These are phyloP conservation scores for Alouatta palliata DNA, from an alignment of 2,113 vertebrate genomes.

Conservation along the genomic window DNA sequence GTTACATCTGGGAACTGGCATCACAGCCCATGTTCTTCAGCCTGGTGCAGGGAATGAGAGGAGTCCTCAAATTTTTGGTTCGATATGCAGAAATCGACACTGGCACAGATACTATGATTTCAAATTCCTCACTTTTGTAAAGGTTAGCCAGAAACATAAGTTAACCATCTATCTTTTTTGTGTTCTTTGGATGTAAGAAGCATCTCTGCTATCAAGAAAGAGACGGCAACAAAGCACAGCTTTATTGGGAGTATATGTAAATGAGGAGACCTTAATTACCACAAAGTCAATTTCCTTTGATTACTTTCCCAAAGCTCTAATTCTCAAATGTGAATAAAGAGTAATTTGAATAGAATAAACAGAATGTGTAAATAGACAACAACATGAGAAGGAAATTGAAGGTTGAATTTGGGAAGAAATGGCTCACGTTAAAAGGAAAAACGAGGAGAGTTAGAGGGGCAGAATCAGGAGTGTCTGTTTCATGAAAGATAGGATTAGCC, in stretches of 20 bases:
- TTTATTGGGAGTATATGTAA: background rate
- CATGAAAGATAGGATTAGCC: background rate
- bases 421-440: background rate
- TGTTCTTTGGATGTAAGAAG: background rate
- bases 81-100: slow-evolving; percentile 7
- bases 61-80: slow-evolving; percentile 59
- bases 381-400: slow-evolving; percentile 10
- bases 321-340: slow-evolving; percentile 53
- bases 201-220: background rate
- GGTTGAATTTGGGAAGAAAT: background rate
- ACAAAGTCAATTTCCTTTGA: slow-evolving; percentile 26
- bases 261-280: slow-evolving; percentile 11
- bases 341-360: slow-evolving; percentile 49
- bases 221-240: background rate
- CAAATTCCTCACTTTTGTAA: slow-evolving; percentile 63
- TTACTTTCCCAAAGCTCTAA: slow-evolving; percentile 29
- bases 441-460: background rate
- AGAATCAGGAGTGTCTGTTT: background rate
- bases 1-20: slow-evolving; percentile 58
- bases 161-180: slow-evolving; percentile 42
- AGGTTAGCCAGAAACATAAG: slow-evolving; percentile 66
- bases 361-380: background rate
- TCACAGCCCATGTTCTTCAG: slow-evolving; percentile 62
- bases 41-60: slow-evolving; percentile 57
- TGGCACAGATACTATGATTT: slow-evolving; percentile 58